Evolutionary conservation across 2,888 invertebrate genomes (phyloP).

Genomic region (Taenaris catops): DNA sequence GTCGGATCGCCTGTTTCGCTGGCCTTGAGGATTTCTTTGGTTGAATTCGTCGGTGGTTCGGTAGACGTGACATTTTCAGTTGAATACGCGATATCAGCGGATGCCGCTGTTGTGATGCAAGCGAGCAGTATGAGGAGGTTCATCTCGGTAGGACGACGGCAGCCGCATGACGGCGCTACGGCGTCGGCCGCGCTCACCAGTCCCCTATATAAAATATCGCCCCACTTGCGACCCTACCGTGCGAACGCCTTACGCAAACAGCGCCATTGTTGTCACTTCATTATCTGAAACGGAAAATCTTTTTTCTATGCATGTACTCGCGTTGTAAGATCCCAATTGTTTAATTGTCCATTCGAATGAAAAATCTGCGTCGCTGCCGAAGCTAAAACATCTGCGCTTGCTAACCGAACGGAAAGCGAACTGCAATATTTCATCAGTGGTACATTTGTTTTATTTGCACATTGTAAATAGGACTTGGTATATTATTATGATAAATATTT

Average conservation of each 20-base stretch:
- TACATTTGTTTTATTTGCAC: slow-evolving; percentile 45
- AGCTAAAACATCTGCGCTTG: slow-evolving; percentile 32
- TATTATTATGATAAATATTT: no score
- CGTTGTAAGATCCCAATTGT: slow-evolving; percentile 70
- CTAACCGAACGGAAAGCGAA: slow-evolving; percentile 22
- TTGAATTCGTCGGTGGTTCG: slow-evolving; percentile 41
- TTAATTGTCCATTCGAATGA: slow-evolving; percentile 66
- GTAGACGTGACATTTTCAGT: slow-evolving; percentile 32
- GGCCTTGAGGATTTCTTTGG: slow-evolving; percentile 77
- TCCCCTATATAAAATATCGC: slow-evolving; percentile 75
- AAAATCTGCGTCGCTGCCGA: slow-evolving; percentile 47
- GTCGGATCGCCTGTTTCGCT: slow-evolving; percentile 84
- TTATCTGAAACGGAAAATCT: slow-evolving; percentile 80
- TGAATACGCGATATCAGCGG: slow-evolving; percentile 29
- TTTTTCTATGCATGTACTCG: slow-evolving; percentile 63
- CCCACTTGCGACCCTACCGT: slow-evolving; percentile 65
- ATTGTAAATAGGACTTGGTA: no score
- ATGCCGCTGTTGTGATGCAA: slow-evolving; percentile 42
- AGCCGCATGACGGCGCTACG: slow-evolving; percentile 69
- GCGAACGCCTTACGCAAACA: slow-evolving; percentile 68
- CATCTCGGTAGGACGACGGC: slow-evolving; percentile 61
- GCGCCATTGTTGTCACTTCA: slow-evolving; percentile 74
- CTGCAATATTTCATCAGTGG: slow-evolving; percentile 15
- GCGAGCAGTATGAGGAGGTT: slow-evolving; percentile 54
- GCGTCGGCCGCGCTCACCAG: slow-evolving; percentile 51